phyloP scores from a whole-genome alignment of 2,888 invertebrate species.

The Hirtodrosophila confusa region DNA sequence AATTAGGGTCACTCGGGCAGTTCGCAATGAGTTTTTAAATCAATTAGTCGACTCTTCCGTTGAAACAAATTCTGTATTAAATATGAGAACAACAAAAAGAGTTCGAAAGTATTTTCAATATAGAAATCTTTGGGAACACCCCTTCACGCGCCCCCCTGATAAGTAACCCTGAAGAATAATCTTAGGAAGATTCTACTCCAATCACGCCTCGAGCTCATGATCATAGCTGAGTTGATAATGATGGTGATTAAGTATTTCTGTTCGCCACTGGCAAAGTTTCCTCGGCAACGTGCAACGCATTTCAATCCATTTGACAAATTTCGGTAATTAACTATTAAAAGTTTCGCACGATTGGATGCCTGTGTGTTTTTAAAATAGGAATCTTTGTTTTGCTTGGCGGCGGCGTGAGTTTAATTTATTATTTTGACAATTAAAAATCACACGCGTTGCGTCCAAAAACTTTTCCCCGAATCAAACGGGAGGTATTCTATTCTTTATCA shows the following conservation, averaged over 20 bases:
- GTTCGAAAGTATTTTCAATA: slow-evolving; percentile 5
- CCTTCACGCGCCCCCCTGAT: slow-evolving; percentile 33
- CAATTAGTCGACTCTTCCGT: slow-evolving; percentile 33
- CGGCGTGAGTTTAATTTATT: slow-evolving; percentile 21
- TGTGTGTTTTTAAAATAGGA: not conserved
- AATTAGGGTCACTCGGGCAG: slow-evolving; percentile 61
- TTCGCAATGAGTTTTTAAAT: slow-evolving; percentile 39
- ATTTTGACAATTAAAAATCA: slow-evolving; percentile 25
- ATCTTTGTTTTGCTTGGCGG: slow-evolving; percentile 13
- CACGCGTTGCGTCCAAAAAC: slow-evolving; percentile 25
- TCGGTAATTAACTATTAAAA: slow-evolving; percentile 1
- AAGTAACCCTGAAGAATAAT: slow-evolving; percentile 5
- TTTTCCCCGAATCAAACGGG: slow-evolving; percentile 2
- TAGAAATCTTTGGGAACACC: no score
- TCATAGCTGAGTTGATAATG: slow-evolving; percentile 20
- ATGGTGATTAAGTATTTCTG: slow-evolving; percentile 10
- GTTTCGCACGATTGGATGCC: not conserved
- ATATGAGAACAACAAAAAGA: slow-evolving; percentile 2
- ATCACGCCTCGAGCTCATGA: slow-evolving; percentile 59
- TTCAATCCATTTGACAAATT: slow-evolving; percentile 20
- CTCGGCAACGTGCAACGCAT: slow-evolving; percentile 7
- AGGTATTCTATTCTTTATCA: slow-evolving; percentile 53
- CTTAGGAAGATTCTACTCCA: slow-evolving; percentile 13
- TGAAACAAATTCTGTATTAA: no score
- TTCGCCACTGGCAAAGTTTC: slow-evolving; percentile 3